Evolutionary conservation across 2,888 invertebrate species (phyloP).

Genomic region (Diogma glabrata): DNA sequence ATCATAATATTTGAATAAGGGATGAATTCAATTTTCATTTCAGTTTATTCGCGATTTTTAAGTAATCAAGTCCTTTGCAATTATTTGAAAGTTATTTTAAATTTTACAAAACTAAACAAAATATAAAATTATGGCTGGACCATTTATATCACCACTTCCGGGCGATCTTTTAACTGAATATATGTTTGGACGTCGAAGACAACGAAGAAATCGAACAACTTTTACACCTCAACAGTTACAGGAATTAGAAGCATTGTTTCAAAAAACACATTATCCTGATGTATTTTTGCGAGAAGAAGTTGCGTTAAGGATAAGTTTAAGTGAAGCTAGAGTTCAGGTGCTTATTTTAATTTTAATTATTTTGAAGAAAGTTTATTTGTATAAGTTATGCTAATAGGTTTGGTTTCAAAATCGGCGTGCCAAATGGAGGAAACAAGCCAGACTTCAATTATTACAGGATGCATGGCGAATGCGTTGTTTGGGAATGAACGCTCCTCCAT

Average conservation of each 20-base stretch:
- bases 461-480: slow-evolving; percentile 86
- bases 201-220: slow-evolving; percentile 84
- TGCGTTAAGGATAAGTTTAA: slow-evolving; percentile 77
- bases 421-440: slow-evolving; percentile 83
- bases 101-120: no score
- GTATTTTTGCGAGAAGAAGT: slow-evolving; percentile 76
- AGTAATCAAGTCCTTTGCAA: no score
- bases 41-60: no score
- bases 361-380: not conserved
- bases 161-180: slow-evolving; percentile 85
- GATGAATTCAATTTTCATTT: no score
- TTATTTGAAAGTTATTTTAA: no score
- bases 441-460: slow-evolving; percentile 74
- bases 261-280: slow-evolving; percentile 91
- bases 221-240: slow-evolving; percentile 89
- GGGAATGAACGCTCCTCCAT: slow-evolving; percentile 52
- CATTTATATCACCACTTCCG: slow-evolving; percentile 72
- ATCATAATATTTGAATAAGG: no score
- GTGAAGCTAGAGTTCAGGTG: slow-evolving; percentile 81
- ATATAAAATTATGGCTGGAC: slow-evolving; percentile 59
- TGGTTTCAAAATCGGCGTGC: slow-evolving; percentile 89
- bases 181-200: slow-evolving; percentile 80
- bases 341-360: not conserved
- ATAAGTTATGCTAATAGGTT: slow-evolving; percentile 43
- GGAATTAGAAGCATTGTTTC: slow-evolving; percentile 82